These are phyloP conservation scores for Scaptomyza tumidula DNA, from an alignment of 2,888 invertebrate genomes.

Conservation along the genomic window DNA sequence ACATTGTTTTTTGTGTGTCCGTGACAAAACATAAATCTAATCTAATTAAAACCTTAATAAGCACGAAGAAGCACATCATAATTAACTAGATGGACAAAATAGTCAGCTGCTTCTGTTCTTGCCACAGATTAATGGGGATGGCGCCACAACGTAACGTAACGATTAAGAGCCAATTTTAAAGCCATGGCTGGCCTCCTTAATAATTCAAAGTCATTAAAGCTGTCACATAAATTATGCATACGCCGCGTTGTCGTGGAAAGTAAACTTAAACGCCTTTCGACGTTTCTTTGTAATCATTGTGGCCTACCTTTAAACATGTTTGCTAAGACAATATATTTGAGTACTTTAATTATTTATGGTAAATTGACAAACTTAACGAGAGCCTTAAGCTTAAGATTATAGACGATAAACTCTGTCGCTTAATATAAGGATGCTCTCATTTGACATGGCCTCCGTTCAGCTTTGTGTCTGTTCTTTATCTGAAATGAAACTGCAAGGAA, in stretches of 20 bases:
- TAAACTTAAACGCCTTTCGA: not conserved
- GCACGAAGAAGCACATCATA: not conserved
- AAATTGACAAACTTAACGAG: conserved; percentile 4
- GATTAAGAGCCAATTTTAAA: not conserved
- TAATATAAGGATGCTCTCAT: not conserved
- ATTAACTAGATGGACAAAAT: conserved; percentile 16
- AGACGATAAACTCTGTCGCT: not conserved
- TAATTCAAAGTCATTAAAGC: not conserved
- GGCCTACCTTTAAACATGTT: not conserved
- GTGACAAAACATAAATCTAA: conserved; percentile 14
- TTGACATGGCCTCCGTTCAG: not conserved
- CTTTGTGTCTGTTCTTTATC: not conserved
- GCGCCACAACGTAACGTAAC: not conserved
- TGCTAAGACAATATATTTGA: not conserved
- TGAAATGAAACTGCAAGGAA: not conserved
- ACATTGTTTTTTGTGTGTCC: not conserved
- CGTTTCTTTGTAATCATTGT: not conserved
- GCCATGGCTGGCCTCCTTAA: not conserved
- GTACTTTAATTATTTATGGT: not conserved
- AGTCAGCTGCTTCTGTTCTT: not conserved
- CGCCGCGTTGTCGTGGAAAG: not conserved
- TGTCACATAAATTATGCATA: not conserved
- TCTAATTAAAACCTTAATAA: conserved; percentile 23
- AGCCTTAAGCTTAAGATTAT: not conserved
- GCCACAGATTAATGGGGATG: conserved; percentile 25